Conservation (phyloP, 1,140 invertebrate species). For the Phymastichus coffea region DNA sequence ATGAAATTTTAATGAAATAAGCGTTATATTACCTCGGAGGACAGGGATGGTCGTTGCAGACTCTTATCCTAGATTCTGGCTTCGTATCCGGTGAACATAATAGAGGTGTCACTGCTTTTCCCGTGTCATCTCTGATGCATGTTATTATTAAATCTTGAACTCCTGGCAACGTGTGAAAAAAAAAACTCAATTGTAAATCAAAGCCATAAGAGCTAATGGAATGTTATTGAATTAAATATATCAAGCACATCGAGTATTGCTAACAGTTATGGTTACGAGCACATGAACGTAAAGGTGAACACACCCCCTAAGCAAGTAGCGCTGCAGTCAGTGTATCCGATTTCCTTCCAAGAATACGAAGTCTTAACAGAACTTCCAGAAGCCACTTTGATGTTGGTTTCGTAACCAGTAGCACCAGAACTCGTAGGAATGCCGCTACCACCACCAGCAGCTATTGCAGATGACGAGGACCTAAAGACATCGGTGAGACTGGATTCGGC, state of each 20-base stretch:
- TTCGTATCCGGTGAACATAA: conserved; percentile 80
- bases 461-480: conserved; percentile 51
- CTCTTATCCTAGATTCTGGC: conserved; percentile 84
- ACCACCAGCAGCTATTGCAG: conserved; percentile 7
- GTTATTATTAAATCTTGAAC: conserved; percentile 87
- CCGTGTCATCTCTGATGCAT: conserved; percentile 83
- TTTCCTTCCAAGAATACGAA: conserved; percentile 80
- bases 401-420: conserved; percentile 41
- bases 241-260: too few relatives aligned
- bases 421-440: conserved; percentile 7
- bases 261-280: neutral
- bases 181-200: conserved; percentile 15
- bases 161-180: conserved; percentile 51
- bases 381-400: conserved; percentile 60
- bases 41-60: conserved; percentile 92
- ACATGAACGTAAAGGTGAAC: neutral
- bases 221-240: neutral
- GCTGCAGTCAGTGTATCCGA: conserved; percentile 87
- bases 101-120: conserved; percentile 79
- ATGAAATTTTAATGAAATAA: too few relatives aligned
- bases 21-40: conserved; percentile 65
- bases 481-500: conserved; percentile 64
- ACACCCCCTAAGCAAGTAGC: conserved; percentile 89
- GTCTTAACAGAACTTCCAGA: conserved; percentile 59
- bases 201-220: neutral